Base-by-base conservation (phyloP, 2,888 invertebrate species). In the Aphodius sticticus region DNA sequence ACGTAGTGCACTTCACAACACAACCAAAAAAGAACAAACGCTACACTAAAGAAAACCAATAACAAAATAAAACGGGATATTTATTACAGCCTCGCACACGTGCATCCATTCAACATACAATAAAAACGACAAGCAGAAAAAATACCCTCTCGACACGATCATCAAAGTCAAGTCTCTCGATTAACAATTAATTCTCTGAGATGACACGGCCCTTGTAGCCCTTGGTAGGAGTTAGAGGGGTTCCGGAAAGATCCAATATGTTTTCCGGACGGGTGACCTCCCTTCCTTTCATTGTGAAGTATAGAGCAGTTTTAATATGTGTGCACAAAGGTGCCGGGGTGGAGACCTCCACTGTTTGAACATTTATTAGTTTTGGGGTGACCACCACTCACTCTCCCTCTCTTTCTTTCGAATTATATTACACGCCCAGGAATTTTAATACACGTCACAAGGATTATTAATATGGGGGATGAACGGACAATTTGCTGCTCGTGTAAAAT, bases 321-420 rank as follows among this genome's bases (percentile, higher is more conserved):
- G 74, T 74, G 7, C 74, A n/a, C 74, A 53, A 53, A 53, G 53
- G 53, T 53, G 53, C 74, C n/a, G 74, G 26, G 37, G 26, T 37
- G 36, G n/a, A 35, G 36, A 26, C 74, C 74, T 37, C 74, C 74
- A 37, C 75, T 86, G 86, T 87, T 87, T 87, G 86, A 87, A 87
- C 87, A 86, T 88, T 88, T 87, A 87, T 88, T 87, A 87, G 87
- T 86, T 79, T 79, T 85, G 85, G 88, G 88, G 88, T 87, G 88
- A 88, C 87, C 88, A 88, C 87, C 88, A 87, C 36, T 37, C 14
- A 35, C 74, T 36, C 74, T 74, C 74, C 74, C 36, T 26, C 36
- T n/a, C 35, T 37, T 35, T 36, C 37, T 74, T n/a, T 74, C n/a
- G 9, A 12, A 53, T 53, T 53, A 53, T 53, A 37, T 70, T 16